These are phyloP conservation scores for Apodemus agrarius DNA, from an alignment of 2,797 vertebrate species.

Conservation along the genomic window DNA sequence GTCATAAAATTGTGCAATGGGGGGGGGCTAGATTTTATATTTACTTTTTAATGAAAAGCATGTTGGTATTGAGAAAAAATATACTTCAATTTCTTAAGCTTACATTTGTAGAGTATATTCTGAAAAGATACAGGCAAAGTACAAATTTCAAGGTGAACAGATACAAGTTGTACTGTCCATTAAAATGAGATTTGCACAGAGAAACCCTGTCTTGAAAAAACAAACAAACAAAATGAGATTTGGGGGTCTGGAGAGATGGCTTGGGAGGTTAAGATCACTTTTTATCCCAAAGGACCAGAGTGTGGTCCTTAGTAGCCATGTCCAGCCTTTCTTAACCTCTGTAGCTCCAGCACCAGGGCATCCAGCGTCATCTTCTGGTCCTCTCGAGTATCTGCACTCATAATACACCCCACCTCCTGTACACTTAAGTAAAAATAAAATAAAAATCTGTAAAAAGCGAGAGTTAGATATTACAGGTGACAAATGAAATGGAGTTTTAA, in stretches of 20 bases:
- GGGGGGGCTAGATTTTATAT: neutral
- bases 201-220: no score
- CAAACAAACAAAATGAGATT: slow-evolving; percentile 45
- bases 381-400: neutral
- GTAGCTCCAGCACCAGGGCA: neutral
- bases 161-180: neutral
- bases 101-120: neutral
- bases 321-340: neutral
- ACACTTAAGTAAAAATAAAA: neutral
- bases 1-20: neutral
- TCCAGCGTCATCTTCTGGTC: neutral
- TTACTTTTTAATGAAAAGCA: neutral
- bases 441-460: neutral
- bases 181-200: slow-evolving; percentile 43
- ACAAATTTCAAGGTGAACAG: neutral
- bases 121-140: neutral
- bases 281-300: neutral
- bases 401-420: neutral
- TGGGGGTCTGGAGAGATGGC: neutral
- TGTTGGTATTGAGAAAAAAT: neutral
- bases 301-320: neutral
- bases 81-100: neutral
- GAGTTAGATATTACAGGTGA: neutral
- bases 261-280: neutral
- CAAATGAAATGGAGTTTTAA: neutral